Evolutionary conservation across 2,113 vertebrate genomes (phyloP).

Genomic region (Erythrolamprus reginae): DNA sequence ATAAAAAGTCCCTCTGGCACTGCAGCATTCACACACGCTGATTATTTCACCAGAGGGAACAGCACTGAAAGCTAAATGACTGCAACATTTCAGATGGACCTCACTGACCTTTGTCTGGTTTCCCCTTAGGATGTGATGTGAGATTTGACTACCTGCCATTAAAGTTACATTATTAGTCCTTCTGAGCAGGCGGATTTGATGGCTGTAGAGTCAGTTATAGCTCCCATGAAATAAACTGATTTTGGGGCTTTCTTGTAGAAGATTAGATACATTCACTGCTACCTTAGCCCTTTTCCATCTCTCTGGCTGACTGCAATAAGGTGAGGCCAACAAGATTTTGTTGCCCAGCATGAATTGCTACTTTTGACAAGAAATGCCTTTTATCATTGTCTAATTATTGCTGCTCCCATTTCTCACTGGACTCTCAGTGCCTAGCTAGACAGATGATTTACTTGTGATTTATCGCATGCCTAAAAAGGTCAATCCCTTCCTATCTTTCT

Average conservation of each 20-base stretch:
- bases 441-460: neutral
- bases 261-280: neutral
- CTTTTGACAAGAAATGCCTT: neutral
- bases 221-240: neutral
- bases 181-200: neutral
- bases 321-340: neutral
- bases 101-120: neutral
- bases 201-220: neutral
- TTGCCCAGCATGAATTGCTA: neutral
- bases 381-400: neutral
- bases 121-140: neutral
- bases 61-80: neutral
- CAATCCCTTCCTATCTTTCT: neutral
- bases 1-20: neutral
- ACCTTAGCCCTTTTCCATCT: accelerated
- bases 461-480: neutral
- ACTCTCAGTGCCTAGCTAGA: neutral
- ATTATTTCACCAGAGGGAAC: neutral
- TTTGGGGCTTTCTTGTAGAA: neutral
- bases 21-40: neutral
- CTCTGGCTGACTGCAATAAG: neutral
- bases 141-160: neutral
- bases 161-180: neutral
- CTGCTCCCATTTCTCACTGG: neutral
- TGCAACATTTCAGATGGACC: neutral